Evolutionary conservation across 2,888 invertebrate species (phyloP).

Genomic region (Mechanitis mazaeus): DNA sequence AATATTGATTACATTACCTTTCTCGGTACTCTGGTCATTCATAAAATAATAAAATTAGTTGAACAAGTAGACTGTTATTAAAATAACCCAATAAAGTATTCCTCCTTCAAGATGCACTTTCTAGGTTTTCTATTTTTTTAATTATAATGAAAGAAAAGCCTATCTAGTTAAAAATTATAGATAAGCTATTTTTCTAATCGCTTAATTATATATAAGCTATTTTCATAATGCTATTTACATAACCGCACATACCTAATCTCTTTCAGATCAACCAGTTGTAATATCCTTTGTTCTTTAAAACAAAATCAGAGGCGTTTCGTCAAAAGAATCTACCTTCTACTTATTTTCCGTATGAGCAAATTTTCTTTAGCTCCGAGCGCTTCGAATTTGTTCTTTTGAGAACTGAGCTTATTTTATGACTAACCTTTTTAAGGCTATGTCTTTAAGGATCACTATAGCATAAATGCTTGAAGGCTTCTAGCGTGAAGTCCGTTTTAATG

Average conservation of each 20-base stretch:
- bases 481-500: background rate
- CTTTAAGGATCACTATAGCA: slow-evolving; percentile 15
- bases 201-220: background rate
- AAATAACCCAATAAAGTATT: background rate
- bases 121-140: background rate
- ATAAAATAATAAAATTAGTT: too few species aligned
- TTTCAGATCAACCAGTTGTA: slow-evolving; percentile 12
- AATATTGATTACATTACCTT: background rate
- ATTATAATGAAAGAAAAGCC: background rate
- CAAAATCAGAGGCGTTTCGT: slow-evolving; percentile 32
- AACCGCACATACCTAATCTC: background rate
- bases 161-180: background rate
- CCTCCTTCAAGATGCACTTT: background rate
- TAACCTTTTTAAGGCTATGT: slow-evolving; percentile 13
- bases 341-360: slow-evolving; percentile 38
- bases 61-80: too few species aligned
- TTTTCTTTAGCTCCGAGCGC: slow-evolving; percentile 28
- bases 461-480: background rate
- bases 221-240: background rate
- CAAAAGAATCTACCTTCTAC: slow-evolving; percentile 34
- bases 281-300: slow-evolving; percentile 34
- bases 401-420: slow-evolving; percentile 8
- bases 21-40: background rate
- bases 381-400: slow-evolving; percentile 28
- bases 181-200: background rate